Percentiles rank a stretch among this genome's conserved stretches.
Evolutionary conservation across 2,797 vertebrate genomes (phyloP).

Genomic region (Jordanella pulchra): DNA sequence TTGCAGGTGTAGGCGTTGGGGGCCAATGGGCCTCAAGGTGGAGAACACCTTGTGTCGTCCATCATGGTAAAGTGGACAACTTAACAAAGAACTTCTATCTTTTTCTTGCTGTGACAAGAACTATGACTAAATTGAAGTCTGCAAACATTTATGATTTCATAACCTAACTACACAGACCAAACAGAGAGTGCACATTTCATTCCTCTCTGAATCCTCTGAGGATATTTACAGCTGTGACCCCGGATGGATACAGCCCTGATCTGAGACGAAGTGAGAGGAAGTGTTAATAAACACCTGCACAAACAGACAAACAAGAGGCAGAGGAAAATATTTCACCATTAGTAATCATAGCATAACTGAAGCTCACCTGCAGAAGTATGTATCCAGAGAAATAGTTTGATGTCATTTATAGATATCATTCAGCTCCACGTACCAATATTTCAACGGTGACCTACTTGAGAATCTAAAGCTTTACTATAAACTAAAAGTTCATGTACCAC

Average conservation of each 20-base stretch:
- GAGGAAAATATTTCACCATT: neutral
- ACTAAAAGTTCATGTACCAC: neutral
- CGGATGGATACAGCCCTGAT: constrained; percentile 5
- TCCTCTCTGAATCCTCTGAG: neutral
- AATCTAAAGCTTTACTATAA: neutral
- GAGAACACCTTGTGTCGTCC: constrained; percentile 37
- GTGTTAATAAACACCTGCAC: constrained; percentile 10
- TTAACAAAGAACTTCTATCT: constrained; percentile 18
- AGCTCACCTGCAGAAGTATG: neutral
- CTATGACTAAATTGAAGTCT: neutral
- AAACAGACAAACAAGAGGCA: constrained; percentile 2
- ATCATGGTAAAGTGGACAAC: constrained; percentile 22
- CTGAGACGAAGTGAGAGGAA: constrained; percentile 25
- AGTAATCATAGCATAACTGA: neutral
- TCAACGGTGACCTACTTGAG: constrained; percentile 19
- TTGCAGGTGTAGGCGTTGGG: constrained; percentile 56
- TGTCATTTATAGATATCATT: neutral
- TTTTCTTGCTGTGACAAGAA: neutral
- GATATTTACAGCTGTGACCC: constrained; percentile 20
- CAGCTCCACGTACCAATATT: constrained; percentile 17
- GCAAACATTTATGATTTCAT: neutral
- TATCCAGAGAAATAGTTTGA: constrained; percentile 23
- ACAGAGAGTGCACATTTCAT: neutral
- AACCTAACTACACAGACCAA: neutral
- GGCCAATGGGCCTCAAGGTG: constrained; percentile 38